Conservation (phyloP, 1,140 invertebrate species). For the Saccostrea echinata region DNA sequence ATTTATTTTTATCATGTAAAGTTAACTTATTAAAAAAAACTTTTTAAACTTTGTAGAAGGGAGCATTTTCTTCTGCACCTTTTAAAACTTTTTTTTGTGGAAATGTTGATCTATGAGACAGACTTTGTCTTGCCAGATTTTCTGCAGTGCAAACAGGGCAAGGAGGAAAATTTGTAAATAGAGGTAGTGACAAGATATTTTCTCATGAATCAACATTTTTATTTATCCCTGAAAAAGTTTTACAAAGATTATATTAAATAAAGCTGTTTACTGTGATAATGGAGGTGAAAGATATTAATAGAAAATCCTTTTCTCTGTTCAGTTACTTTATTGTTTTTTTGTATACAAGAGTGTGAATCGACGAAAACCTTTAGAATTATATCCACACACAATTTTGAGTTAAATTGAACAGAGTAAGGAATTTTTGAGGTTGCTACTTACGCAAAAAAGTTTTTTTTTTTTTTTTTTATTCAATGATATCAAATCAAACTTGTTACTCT, state of each 20-base stretch:
- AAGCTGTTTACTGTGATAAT: constrained; percentile 29
- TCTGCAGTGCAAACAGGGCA: background rate
- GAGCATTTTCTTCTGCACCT: background rate
- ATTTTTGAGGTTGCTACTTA: constrained; percentile 14
- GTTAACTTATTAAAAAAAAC: constrained; percentile 26
- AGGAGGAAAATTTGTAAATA: background rate
- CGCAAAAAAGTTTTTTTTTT: background rate
- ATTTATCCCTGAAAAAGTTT: constrained; percentile 24
- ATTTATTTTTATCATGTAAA: constrained; percentile 34
- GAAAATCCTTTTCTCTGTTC: constrained; percentile 34
- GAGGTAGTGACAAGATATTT: background rate
- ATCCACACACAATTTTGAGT: constrained; percentile 6
- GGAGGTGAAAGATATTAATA: constrained; percentile 10
- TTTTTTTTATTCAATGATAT: background rate
- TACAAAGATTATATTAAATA: constrained; percentile 20
- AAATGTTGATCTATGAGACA: constrained; percentile 2
- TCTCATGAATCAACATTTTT: constrained; percentile 14
- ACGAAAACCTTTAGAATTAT: background rate
- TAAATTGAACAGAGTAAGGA: constrained; percentile 18
- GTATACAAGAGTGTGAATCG: background rate
- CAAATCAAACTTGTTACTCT: constrained; percentile 28
- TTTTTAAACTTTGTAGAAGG: constrained; percentile 14
- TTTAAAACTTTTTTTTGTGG: constrained; percentile 22
- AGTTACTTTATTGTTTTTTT: background rate
- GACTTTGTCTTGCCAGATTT: background rate